Conservation (phyloP, 2,113 vertebrate genomes). For the Prionailurus viverrinus region DNA sequence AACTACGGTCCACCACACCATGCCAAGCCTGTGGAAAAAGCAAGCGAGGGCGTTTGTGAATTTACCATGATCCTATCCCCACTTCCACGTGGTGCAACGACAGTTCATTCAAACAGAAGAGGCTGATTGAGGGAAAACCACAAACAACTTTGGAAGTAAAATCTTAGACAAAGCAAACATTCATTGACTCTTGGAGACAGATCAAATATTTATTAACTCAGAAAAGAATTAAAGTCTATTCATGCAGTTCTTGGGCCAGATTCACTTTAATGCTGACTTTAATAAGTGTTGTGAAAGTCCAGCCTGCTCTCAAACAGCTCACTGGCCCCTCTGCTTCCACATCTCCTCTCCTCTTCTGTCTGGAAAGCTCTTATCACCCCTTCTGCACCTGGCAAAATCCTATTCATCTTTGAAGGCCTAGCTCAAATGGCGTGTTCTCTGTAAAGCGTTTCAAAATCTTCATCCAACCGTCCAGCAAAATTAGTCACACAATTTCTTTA, state of each 20-base stretch:
- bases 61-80: background rate
- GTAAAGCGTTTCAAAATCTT: slow-evolving; percentile 42
- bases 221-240: slow-evolving; percentile 34
- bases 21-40: background rate
- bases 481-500: background rate
- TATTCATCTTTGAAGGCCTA: background rate
- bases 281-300: background rate
- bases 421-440: background rate
- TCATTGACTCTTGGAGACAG: background rate
- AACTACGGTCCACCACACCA: background rate
- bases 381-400: slow-evolving; percentile 62
- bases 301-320: background rate
- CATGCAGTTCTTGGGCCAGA: background rate
- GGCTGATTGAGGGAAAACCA: background rate
- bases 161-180: slow-evolving; percentile 16
- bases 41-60: background rate
- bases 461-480: background rate
- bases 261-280: background rate
- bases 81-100: background rate
- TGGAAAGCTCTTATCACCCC: slow-evolving; percentile 27
- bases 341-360: background rate
- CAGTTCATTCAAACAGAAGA: background rate
- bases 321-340: background rate
- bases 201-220: slow-evolving; percentile 28
- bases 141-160: background rate